Evolutionary conservation across 2,113 vertebrate species (phyloP).

Genomic region (Elephantulus edwardii): DNA sequence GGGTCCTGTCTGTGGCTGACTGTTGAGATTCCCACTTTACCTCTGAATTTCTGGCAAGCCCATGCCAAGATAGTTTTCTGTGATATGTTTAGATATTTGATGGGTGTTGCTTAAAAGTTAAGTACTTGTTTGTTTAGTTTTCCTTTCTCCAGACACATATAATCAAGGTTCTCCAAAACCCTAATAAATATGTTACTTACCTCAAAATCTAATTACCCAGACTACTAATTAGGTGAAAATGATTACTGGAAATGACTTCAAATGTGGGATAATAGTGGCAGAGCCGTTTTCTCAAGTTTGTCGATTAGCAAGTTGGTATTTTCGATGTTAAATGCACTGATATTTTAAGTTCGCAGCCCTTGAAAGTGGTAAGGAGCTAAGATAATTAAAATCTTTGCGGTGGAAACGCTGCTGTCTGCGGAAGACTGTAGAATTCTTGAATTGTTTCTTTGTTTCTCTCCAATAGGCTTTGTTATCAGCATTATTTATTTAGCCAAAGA

Average conservation of each 20-base stretch:
- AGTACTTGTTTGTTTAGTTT: slow-evolving; percentile 91
- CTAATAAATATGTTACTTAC: slow-evolving; percentile 87
- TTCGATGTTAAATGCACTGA: slow-evolving; percentile 86
- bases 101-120: slow-evolving; percentile 78
- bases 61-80: slow-evolving; percentile 14
- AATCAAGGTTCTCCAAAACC: slow-evolving; percentile 89
- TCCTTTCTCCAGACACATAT: slow-evolving; percentile 81
- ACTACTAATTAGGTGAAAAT: slow-evolving; percentile 91
- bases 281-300: slow-evolving; percentile 81
- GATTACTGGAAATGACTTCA: slow-evolving; percentile 84
- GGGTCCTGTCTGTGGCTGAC: slow-evolving; percentile 54
- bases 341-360: slow-evolving; percentile 82
- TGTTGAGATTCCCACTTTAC: slow-evolving; percentile 60
- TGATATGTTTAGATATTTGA: slow-evolving; percentile 63
- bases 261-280: slow-evolving; percentile 77
- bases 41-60: slow-evolving; percentile 49
- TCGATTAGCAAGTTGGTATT: slow-evolving; percentile 82
- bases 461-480: slow-evolving; percentile 94
- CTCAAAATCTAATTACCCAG: slow-evolving; percentile 94
- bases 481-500: slow-evolving; percentile 96
- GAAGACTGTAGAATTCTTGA: slow-evolving; percentile 89
- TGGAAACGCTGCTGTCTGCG: slow-evolving; percentile 82
- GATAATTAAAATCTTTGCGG: slow-evolving; percentile 87
- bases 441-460: slow-evolving; percentile 92
- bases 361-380: slow-evolving; percentile 86